phyloP scores from a whole-genome alignment of 1,140 invertebrate species.

The Theocolax elegans region DNA sequence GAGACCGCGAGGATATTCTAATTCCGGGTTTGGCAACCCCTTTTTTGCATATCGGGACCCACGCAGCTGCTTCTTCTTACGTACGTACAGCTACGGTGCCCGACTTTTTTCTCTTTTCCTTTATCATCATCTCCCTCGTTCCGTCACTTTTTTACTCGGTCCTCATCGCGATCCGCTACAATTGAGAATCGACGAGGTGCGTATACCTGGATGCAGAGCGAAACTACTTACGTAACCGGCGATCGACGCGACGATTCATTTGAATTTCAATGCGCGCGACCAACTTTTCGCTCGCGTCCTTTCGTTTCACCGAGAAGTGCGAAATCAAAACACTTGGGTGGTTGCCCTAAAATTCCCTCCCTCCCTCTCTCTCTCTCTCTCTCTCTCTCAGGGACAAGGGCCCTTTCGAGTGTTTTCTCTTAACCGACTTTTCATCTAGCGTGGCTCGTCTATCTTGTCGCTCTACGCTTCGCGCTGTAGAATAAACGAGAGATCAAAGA shows the following conservation, averaged over 20 bases:
- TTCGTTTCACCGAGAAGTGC: slow-evolving; percentile 15
- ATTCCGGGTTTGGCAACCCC: slow-evolving; percentile 63
- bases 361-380: too few relatives aligned
- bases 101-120: too few relatives aligned
- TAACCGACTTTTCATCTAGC: too few relatives aligned
- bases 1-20: slow-evolving; percentile 69
- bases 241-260: not conserved
- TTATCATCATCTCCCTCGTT: too few relatives aligned
- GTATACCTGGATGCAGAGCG: slow-evolving; percentile 52
- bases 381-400: too few relatives aligned
- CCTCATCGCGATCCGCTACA: slow-evolving; percentile 41
- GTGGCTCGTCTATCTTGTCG: too few relatives aligned
- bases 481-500: too few relatives aligned
- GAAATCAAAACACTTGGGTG: slow-evolving; percentile 25
- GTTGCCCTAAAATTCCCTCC: too few relatives aligned
- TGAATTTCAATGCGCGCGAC: slow-evolving; percentile 17
- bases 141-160: slow-evolving; percentile 42
- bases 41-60: slow-evolving; percentile 65
- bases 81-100: slow-evolving; percentile 42
- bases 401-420: too few relatives aligned
- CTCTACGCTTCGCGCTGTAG: too few relatives aligned
- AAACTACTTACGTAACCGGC: slow-evolving; percentile 7
- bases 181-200: slow-evolving; percentile 52
- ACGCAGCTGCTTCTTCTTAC: slow-evolving; percentile 56
- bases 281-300: not conserved